Base-by-base conservation (phyloP, 2,888 invertebrate genomes). In the Drymonia ruficornis region DNA sequence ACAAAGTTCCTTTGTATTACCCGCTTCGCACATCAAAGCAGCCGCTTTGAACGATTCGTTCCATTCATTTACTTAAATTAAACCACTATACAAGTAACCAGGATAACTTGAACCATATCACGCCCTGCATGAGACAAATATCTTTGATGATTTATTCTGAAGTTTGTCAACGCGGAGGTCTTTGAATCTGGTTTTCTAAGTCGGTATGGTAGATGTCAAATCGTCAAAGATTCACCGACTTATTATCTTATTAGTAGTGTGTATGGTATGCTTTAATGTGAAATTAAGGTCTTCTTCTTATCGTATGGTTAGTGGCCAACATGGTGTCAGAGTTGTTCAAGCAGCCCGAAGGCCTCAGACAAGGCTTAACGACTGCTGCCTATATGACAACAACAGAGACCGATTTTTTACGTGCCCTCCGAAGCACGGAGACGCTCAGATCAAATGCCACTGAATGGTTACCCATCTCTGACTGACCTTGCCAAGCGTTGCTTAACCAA, bases 31-130 rank as follows among this genome's bases (percentile, higher is more conserved):
- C 76, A 83, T 89, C 86, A 91, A 89, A 91, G 71, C 56, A n/a
- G 71, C 91, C 91, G 90, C 80, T 18, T 64, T 84, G 91, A 91
- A 84, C 90, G 91, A 91, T 91, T 91, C 88, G 89, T 91, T 87
- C 76, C 82, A 83, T 79, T 87, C 83, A 84, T 87, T 89, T 82
- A 87, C 80, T 78, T 76, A 78, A 74, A 83, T 84, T 83, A 83
- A 82, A 79, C 70, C 72, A 76, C 70, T 69, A 70, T 71, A 67
- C 50, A 18, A 46, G 55, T 13, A 55, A 61, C 88, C 87, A 86
- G 49, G 61, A 36, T 64, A 56, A 40, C 31, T 53, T 74, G 85
- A 80, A 29, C 85, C 42, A 38, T 59, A 19, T 19, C 19, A 36
- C 18, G 16, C 9, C 8, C 6, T 31, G 36, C 13, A 42, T 16